Evolutionary conservation across 2,797 vertebrate species (phyloP), one percentile per base, ranked within the genome.

Genomic region (Periophthalmus magnuspinnatus): DNA sequence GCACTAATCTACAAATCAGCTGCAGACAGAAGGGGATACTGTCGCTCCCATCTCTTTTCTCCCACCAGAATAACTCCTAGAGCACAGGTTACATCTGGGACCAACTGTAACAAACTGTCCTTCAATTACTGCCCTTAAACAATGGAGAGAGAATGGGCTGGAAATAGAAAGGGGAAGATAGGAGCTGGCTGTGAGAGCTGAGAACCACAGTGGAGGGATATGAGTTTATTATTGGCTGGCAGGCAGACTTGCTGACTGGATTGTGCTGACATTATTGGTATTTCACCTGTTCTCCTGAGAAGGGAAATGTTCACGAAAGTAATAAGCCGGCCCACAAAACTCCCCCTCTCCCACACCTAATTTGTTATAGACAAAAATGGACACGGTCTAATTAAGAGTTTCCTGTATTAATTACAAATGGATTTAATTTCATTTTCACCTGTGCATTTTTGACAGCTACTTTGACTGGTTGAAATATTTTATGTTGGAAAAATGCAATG

Each of bases 211-310:
- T 91, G 89, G 19, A 79, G 90, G 89, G 89, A 91, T 88, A 83
- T 77, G 77, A 87, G 87, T 91, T 89, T 92, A 89, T 92, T 93
- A 92, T 89, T 89, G 91, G 91, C 88, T 89, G 89, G 83, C 82
- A 88, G 89, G 89, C 89, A 92, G 89, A 89, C 79, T 90, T 92
- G 90, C 91, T 92, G 92, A 92, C 88, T 90, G 89, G 88, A 89
- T 90, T 90, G 88, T 90, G 85, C 90, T 90, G 92, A 92, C 90
- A 84, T 91, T 93, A 91, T 91, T 92, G 89, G 88, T 90, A 89
- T 93, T 93, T 90, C 84, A 88, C 82, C 88, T 84, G 82, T 87
- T 90, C 85, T 91, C 88, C 72, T 63, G 81, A 78, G 86, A 78
- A 88, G 79, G 71, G 79, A 75, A 84, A 84, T 88, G 87, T 79